These are phyloP conservation scores for Danio choprae DNA, from an alignment of 2,797 vertebrate species.

Conservation along the genomic window DNA sequence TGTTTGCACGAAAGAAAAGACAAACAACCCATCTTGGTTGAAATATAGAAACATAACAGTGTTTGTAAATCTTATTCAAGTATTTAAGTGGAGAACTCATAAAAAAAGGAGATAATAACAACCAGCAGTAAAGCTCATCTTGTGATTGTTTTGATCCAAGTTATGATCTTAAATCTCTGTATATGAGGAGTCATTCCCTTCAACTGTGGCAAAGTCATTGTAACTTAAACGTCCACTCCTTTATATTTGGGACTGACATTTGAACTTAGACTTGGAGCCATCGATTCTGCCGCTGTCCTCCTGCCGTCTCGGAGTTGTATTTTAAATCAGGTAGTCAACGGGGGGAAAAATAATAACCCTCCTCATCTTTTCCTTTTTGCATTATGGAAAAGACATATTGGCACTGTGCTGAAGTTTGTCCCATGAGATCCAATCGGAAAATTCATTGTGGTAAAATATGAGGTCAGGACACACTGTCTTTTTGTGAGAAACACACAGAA, in stretches of 20 bases:
- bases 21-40: conserved; percentile 70
- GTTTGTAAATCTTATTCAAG: conserved; percentile 19
- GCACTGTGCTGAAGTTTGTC: conserved; percentile 36
- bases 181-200: background rate
- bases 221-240: background rate
- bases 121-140: conserved; percentile 36
- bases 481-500: background rate
- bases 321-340: conserved; percentile 31
- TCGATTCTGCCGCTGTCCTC: background rate
- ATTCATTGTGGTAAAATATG: conserved; percentile 42
- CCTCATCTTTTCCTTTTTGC: conserved; percentile 20
- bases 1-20: conserved; percentile 64
- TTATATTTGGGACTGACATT: conserved; percentile 26
- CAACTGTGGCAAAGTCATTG: background rate
- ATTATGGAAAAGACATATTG: conserved; percentile 50
- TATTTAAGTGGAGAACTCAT: conserved; percentile 16
- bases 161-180: background rate
- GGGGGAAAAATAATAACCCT: conserved; percentile 50
- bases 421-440: conserved; percentile 48
- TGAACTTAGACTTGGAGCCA: background rate
- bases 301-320: conserved; percentile 18
- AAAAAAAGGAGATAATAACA: conserved; percentile 21
- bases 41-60: conserved; percentile 40
- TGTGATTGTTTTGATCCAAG: background rate
- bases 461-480: conserved; percentile 5